Evolutionary conservation across 2,113 vertebrate genomes (phyloP).

Genomic region (Psettodes erumei): DNA sequence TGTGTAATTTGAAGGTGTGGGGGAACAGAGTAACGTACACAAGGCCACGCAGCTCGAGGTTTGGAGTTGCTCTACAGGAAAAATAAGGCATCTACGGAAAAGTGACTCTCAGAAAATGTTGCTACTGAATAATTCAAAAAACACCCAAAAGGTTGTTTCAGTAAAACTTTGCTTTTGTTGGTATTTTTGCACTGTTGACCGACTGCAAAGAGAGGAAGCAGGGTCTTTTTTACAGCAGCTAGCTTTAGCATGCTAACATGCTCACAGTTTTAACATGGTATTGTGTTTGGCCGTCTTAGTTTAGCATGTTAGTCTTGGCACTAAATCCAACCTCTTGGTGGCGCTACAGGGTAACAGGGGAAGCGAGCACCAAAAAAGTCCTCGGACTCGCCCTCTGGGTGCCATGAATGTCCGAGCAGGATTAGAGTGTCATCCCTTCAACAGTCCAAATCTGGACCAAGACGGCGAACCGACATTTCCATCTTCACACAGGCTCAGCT

Average conservation of each 20-base stretch:
- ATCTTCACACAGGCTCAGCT: neutral
- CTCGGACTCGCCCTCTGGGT: neutral
- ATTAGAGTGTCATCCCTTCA: neutral
- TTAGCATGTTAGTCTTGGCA: neutral
- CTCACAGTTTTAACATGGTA: neutral
- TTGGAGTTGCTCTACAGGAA: neutral
- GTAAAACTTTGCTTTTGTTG: neutral
- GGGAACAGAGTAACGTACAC: neutral
- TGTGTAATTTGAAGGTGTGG: neutral
- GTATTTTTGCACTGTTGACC: neutral
- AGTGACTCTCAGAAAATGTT: neutral
- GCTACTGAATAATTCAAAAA: neutral
- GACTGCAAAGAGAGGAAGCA: neutral
- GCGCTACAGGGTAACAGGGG: neutral
- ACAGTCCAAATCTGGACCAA: neutral
- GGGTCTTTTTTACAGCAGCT: no score
- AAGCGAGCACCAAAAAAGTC: no score
- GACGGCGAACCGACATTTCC: neutral
- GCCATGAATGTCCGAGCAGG: neutral
- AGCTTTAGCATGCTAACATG: neutral
- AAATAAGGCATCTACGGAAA: neutral
- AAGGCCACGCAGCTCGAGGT: neutral
- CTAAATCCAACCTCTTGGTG: neutral
- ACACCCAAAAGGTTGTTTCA: neutral
- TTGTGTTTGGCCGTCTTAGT: neutral